Evolutionary conservation across 2,113 vertebrate genomes (phyloP), one percentile per base, ranked within the genome.

Genomic region (Dipodomys stephensi): DNA sequence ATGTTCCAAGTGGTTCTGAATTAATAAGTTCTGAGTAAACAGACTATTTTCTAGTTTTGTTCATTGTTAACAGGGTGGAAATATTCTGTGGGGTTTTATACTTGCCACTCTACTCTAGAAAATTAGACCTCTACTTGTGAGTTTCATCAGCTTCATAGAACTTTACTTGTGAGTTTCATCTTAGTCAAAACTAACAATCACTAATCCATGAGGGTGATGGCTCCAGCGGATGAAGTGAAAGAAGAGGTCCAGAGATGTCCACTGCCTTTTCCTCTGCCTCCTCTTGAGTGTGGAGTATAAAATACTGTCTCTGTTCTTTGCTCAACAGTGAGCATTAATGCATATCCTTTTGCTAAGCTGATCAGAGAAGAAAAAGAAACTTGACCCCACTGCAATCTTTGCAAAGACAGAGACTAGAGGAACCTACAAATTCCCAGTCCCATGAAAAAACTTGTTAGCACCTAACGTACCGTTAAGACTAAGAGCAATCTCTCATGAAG

Each of bases 391-490:
- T 60, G 35, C 67, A 65, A 57, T 57, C 32, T 88, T 86, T n/a
- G 82, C 46, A 91, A 35, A 57, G 35, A 39, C 53, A 79, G 49
- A 92, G 20, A 57, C 49, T 62, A 69, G 32, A 18, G 71, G 20
- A 94, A 39, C 25, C 12, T 77, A 82, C 57, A 69, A 87, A 88
- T 88, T 60, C 44, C 44, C 23, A 62, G 44, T 53, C 35, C 83
- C 68, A 73, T 20, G 60, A 90, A 88, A 62, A 94, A 71, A 78
- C 71, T 71, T 73, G 78, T 92, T 39, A 85, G 83, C 44, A 73
- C 15, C 44, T 82, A 65, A 25, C 30, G 76, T 72, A 92, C 4
- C 76, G 0, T 64, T 64, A 77, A 28, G 23, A 88, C 68, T 44
- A 28, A 91, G 57, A 64, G 19, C 44, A 78, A 18, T 68, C 25